These are phyloP conservation scores for Eudasyphora cyanicolor DNA, from an alignment of 2,888 invertebrate genomes.

Conservation along the genomic window DNA sequence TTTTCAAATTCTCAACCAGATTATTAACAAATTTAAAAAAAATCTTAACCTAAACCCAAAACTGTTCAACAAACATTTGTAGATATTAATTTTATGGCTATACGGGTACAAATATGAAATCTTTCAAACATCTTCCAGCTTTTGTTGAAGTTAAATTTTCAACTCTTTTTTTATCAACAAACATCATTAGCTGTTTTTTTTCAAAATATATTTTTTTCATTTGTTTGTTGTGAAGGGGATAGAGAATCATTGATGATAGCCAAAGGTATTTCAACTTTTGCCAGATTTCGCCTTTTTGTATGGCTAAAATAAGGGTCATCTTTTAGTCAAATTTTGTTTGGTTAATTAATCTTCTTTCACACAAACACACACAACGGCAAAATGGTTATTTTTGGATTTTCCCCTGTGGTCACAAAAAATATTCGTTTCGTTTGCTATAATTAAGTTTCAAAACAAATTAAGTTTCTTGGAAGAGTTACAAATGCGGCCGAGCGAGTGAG, in stretches of 20 bases:
- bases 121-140: too few species aligned
- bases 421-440: too few species aligned
- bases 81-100: too few species aligned
- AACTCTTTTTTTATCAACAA: background rate
- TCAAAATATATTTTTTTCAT: background rate
- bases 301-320: background rate
- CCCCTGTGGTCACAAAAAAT: too few species aligned
- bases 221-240: background rate
- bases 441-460: slow-evolving; percentile 28
- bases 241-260: background rate
- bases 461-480: background rate
- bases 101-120: too few species aligned
- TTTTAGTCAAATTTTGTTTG: background rate
- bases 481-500: background rate
- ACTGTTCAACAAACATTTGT: too few species aligned
- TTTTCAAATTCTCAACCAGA: too few species aligned
- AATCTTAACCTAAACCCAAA: too few species aligned
- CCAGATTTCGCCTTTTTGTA: background rate
- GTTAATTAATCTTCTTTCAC: background rate
- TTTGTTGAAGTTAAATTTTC: background rate
- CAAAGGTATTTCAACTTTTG: background rate
- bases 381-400: background rate
- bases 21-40: too few species aligned
- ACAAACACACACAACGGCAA: too few species aligned
- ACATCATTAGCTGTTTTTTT: background rate